Base-by-base conservation (phyloP, 2,888 invertebrate species). In the Parnassius orleans region DNA sequence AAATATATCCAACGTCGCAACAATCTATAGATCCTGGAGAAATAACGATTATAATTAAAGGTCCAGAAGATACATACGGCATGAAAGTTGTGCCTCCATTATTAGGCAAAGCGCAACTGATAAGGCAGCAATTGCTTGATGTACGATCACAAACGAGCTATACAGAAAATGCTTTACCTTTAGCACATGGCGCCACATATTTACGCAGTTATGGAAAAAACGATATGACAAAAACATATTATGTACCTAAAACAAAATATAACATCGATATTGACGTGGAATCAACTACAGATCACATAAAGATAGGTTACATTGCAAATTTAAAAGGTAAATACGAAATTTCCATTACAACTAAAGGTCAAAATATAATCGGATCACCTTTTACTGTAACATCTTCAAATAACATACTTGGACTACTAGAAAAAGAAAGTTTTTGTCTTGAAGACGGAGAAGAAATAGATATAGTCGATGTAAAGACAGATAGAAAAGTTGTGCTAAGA, bases 341-440 rank as follows among this genome's bases (percentile, higher is more conserved):
- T 47, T 92, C 88, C 43, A 86, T 94, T 52, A 92, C 92, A 14
- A 92, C 91, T 60, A 87, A 92, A 75, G 93, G 93, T 1, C 90
- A 91, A 73, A 86, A 89, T 70, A 84, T 93, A 50, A 88, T 90
- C 44, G 94, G 94, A n/a, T 94, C 94, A 24, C 94, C 94, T 1
- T 94, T 91, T 71, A 78, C 78, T 59, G 84, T 93, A 3, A 91
- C 85, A 61, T 90, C 93, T 19, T 81, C 86, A 3, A 75, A 83
- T 60, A 84, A 89, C 65, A 86, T 90, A 47, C 65, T 90, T 7
- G 73, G 73, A 48, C 72, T 79, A 44, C 70, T 90, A 61, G 86
- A 89, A 77, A 81, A 73, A 68, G 87, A 90, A 57, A 89, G 75
- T 66, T 86, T 83, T 61, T 79, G 80, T 62, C 77, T 90, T 63